Base-by-base conservation (phyloP, 2,797 vertebrate species). In the Acanthiza pusilla region DNA sequence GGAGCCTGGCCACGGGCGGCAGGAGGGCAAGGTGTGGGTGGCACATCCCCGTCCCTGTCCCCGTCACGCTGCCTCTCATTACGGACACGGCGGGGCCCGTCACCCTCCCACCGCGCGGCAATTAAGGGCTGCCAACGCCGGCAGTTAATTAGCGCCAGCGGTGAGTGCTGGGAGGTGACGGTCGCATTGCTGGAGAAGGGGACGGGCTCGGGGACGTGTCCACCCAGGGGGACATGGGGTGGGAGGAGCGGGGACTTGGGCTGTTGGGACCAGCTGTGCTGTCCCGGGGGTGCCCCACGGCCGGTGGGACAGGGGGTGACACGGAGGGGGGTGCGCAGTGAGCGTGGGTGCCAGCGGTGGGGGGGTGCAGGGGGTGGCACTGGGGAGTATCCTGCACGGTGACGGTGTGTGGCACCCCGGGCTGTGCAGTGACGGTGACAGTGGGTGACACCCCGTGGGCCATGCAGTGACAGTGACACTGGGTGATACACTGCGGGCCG, bases 51-150 rank as follows among this genome's bases (percentile, higher is more conserved):
- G 2, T 26, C 42, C 63, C 75, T 13, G 26, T 85, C 72, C 76
- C 32, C 2, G 3, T 77, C 68, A 38, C 21, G 5, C 27, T 25
- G 54, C 38, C 66, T n/a, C 87, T 94, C 91, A 77, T 94, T 88
- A 94, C 11, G 8, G 85, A 26, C 78, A 30, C 83, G 26, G 85
- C 32, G 5, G 92, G 93, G 48, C 72, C 68, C 5, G 22, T 29
- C 79, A 66, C 85, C 78, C 80, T 88, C 94, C 85, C 11, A 18
- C 87, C 23, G 29, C 8, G 76, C 27, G 7, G 83, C 80, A 97
- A 94, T 96, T 94, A 96, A 94, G 78, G 70, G 73, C 89, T 94
- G 89, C 88, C 87, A 90, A n/a, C 80, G 43, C 85, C 29, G 57
- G 50, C 42, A 13, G 76, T 91, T 95, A 94, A 96, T 94, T 92